These are phyloP conservation scores for Temnothorax ravouxi DNA, from an alignment of 2,888 invertebrate species.

Conservation along the genomic window DNA sequence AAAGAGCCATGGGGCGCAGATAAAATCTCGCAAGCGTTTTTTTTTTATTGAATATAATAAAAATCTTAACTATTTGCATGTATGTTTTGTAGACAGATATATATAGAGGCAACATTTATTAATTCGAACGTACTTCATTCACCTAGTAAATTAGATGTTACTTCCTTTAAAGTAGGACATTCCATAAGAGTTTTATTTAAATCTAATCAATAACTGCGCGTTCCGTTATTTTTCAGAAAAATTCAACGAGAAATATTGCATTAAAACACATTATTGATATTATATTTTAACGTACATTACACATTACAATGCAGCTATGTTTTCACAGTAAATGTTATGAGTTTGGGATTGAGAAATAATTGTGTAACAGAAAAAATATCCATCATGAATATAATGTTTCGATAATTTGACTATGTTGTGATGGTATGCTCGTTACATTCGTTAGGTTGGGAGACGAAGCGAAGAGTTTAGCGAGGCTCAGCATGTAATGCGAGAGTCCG, in stretches of 20 bases:
- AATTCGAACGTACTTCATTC: neutral
- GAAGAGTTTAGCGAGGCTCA: conserved; percentile 94
- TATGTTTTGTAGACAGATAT: neutral
- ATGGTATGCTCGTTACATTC: conserved; percentile 20
- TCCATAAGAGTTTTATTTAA: neutral
- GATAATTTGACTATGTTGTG: neutral
- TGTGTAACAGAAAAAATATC: neutral
- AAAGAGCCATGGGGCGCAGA: neutral
- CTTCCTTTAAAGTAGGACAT: neutral
- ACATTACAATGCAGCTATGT: neutral
- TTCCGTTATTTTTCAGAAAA: neutral
- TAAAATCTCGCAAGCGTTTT: neutral
- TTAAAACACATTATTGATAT: neutral
- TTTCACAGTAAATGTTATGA: neutral
- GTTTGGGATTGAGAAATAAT: neutral
- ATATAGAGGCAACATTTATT: neutral
- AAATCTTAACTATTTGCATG: neutral
- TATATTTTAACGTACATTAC: neutral
- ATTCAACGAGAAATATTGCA: neutral
- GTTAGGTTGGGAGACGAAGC: conserved; percentile 91
- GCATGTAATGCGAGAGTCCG: conserved; percentile 92
- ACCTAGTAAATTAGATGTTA: neutral
- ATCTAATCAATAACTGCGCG: neutral
- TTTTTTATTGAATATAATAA: neutral
- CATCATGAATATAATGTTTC: neutral